These are phyloP conservation scores for Spilogale gracilis DNA, from an alignment of 2,113 vertebrate species.

Conservation along the genomic window DNA sequence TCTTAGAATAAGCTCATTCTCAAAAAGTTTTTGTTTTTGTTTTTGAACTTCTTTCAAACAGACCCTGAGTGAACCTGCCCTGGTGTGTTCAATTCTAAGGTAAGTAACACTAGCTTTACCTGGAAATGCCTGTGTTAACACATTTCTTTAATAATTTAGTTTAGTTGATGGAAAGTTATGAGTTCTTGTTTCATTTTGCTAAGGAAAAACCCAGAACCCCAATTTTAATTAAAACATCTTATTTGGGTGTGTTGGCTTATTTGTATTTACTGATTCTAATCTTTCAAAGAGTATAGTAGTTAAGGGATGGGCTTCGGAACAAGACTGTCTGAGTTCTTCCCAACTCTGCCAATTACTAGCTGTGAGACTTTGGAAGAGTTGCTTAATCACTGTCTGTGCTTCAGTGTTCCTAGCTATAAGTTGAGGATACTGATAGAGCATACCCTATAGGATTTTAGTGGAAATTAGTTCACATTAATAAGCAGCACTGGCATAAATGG, in stretches of 20 bases:
- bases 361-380: not conserved
- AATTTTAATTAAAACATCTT: conserved; percentile 57
- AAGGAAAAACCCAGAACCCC: not conserved
- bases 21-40: not conserved
- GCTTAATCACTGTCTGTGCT: not conserved
- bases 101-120: not conserved
- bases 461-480: not conserved
- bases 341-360: not conserved
- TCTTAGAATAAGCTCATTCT: conserved; percentile 29
- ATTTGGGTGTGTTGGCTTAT: not conserved
- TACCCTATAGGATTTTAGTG: not conserved
- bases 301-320: not conserved
- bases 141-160: conserved; percentile 35
- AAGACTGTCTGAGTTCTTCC: not conserved
- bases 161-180: not conserved
- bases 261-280: conserved; percentile 12
- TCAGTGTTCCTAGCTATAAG: not conserved
- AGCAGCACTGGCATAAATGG: not conserved
- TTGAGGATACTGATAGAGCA: not conserved
- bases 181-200: conserved; percentile 14
- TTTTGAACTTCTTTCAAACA: not conserved
- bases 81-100: not conserved
- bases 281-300: not conserved
- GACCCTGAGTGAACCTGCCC: not conserved
- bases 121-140: not conserved